phyloP scores from a whole-genome alignment of 2,888 invertebrate species.

The Ophion ellenae region DNA sequence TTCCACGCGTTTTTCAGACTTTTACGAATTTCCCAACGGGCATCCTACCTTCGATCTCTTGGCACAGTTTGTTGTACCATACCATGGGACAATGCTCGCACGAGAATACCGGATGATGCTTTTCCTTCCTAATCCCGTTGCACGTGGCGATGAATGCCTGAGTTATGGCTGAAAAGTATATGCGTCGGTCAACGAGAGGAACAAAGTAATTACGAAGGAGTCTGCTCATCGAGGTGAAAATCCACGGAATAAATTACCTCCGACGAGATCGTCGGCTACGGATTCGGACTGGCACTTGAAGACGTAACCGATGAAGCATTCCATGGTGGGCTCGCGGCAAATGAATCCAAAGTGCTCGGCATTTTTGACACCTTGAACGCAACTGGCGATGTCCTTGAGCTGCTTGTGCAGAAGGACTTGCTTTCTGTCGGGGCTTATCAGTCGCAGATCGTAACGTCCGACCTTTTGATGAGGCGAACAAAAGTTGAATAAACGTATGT shows the following conservation, averaged over 20 bases:
- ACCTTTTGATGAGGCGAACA: slow-evolving; percentile 85
- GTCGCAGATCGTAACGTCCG: slow-evolving; percentile 92
- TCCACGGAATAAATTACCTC: slow-evolving; percentile 83
- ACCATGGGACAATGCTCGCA: slow-evolving; percentile 98
- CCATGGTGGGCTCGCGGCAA: slow-evolving; percentile 89
- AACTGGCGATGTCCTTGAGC: slow-evolving; percentile 94
- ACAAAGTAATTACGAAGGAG: not conserved
- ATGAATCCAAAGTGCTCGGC: slow-evolving; percentile 97
- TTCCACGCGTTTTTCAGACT: not conserved
- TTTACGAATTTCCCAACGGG: not conserved
- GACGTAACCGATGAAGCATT: slow-evolving; percentile 92
- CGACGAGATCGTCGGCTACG: slow-evolving; percentile 92
- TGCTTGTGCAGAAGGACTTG: slow-evolving; percentile 94
- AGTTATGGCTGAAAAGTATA: slow-evolving; percentile 87
- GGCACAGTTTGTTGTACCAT: slow-evolving; percentile 95
- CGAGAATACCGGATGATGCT: slow-evolving; percentile 89
- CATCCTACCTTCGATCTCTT: slow-evolving; percentile 91
- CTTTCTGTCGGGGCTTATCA: slow-evolving; percentile 97
- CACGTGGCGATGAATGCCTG: slow-evolving; percentile 89
- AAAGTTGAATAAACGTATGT: not conserved
- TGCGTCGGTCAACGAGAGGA: not conserved
- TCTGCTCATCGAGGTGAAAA: not conserved
- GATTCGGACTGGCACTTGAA: slow-evolving; percentile 95
- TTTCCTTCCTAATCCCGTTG: slow-evolving; percentile 85
- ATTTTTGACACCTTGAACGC: slow-evolving; percentile 92